Percentiles rank a stretch among this genome's conserved stretches.
Conservation (phyloP, 1,140 invertebrate genomes). For the Drepana arcuata region DNA sequence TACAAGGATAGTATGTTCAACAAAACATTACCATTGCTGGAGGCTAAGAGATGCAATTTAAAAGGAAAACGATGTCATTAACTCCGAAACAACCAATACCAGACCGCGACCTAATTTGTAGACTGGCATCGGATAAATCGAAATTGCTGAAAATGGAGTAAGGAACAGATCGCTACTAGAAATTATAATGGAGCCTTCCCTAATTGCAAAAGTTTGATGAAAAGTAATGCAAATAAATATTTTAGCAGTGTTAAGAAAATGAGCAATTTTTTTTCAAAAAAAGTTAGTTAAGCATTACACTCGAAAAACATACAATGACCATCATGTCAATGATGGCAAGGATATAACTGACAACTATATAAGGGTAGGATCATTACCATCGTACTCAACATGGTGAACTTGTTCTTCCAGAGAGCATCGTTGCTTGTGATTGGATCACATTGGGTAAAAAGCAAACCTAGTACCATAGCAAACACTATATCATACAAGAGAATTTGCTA, state of each 20-base stretch:
- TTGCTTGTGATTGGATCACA: background rate
- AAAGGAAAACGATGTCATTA: conserved; percentile 23
- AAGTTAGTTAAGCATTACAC: no score
- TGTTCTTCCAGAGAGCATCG: conserved; percentile 3
- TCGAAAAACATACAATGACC: no score
- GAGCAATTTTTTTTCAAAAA: no score
- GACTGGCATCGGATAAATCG: no score
- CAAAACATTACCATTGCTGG: conserved; percentile 3
- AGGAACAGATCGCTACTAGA: no score
- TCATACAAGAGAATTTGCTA: no score
- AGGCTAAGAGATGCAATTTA: conserved; percentile 17
- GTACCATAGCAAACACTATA: no score
- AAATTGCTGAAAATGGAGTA: no score
- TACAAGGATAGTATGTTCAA: conserved; percentile 11
- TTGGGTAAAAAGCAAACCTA: background rate
- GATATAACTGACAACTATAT: no score
- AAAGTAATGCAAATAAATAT: conserved; percentile 1
- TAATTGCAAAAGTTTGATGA: background rate
- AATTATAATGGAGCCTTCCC: background rate
- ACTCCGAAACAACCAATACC: conserved; percentile 9
- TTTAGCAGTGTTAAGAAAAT: background rate
- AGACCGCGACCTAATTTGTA: conserved; percentile 5
- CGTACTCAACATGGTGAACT: no score
- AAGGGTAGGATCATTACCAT: no score
- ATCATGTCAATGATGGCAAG: no score